phyloP scores from a whole-genome alignment of 2,888 invertebrate genomes.

The Caenorhabditis sp. region DNA sequence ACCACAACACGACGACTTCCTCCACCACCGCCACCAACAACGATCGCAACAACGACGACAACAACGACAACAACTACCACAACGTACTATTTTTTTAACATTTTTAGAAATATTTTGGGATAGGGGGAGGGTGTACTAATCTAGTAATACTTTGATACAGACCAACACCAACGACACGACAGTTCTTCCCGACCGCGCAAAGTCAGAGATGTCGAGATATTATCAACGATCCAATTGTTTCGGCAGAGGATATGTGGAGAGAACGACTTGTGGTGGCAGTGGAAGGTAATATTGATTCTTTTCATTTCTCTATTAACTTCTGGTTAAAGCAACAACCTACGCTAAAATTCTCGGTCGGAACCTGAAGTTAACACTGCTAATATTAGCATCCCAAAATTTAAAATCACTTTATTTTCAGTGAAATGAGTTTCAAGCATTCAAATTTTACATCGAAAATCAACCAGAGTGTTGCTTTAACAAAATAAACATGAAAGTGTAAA shows the following conservation, averaged over 20 bases:
- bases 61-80: slow-evolving; percentile 13
- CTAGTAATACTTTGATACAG: slow-evolving; percentile 13
- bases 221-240: slow-evolving; percentile 59
- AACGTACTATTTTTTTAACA: background rate
- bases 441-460: too few species aligned
- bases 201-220: slow-evolving; percentile 59
- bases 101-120: background rate
- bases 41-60: slow-evolving; percentile 28
- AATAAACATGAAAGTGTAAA: too few species aligned
- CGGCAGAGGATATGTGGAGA: slow-evolving; percentile 65
- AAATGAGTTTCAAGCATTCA: too few species aligned
- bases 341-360: too few species aligned
- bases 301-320: too few species aligned
- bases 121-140: slow-evolving; percentile 2
- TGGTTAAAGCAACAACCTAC: too few species aligned
- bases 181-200: slow-evolving; percentile 20
- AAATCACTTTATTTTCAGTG: too few species aligned
- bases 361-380: too few species aligned
- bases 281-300: slow-evolving; percentile 56
- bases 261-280: slow-evolving; percentile 57
- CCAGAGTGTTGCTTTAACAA: too few species aligned
- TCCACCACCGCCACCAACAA: slow-evolving; percentile 29
- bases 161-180: slow-evolving; percentile 30
- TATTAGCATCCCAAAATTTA: too few species aligned
- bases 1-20: slow-evolving; percentile 37